Percentiles rank a stretch among this genome's conserved stretches.
Evolutionary conservation across 2,113 vertebrate genomes (phyloP).

Genomic region (Mirza zaza): DNA sequence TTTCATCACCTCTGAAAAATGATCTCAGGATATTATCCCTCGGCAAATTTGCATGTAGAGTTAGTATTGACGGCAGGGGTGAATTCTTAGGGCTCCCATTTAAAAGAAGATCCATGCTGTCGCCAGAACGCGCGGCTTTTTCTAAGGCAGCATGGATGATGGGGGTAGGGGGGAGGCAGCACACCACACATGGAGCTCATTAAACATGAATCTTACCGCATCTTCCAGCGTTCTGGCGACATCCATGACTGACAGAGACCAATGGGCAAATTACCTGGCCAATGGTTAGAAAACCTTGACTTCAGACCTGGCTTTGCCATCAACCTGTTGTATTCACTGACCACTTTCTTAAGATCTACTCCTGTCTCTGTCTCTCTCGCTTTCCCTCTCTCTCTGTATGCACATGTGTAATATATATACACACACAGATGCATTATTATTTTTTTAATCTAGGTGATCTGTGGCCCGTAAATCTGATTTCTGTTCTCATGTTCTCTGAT

Average conservation of each 20-base stretch:
- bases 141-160: conserved; percentile 47
- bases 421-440: not conserved
- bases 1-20: conserved; percentile 66
- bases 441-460: not conserved
- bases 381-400: not conserved
- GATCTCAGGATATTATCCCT: conserved; percentile 55
- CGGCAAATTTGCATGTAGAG: conserved; percentile 51
- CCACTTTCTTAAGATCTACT: not conserved
- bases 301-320: conserved; percentile 12
- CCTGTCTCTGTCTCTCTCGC: not conserved
- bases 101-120: conserved; percentile 54
- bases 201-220: conserved; percentile 61
- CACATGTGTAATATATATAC: not conserved
- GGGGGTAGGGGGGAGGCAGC: conserved; percentile 18
- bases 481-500: not conserved
- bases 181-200: conserved; percentile 57
- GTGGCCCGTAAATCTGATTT: not conserved
- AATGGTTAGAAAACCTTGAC: conserved; percentile 12
- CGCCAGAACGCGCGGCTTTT: conserved; percentile 46
- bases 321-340: not conserved
- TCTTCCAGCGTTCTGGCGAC: conserved; percentile 41
- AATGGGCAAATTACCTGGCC: conserved; percentile 16
- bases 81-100: conserved; percentile 49
- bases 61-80: conserved; percentile 49
- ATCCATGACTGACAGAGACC: not conserved